These are phyloP conservation scores for Xestobium rufovillosum DNA, from an alignment of 2,888 invertebrate genomes.

Conservation along the genomic window DNA sequence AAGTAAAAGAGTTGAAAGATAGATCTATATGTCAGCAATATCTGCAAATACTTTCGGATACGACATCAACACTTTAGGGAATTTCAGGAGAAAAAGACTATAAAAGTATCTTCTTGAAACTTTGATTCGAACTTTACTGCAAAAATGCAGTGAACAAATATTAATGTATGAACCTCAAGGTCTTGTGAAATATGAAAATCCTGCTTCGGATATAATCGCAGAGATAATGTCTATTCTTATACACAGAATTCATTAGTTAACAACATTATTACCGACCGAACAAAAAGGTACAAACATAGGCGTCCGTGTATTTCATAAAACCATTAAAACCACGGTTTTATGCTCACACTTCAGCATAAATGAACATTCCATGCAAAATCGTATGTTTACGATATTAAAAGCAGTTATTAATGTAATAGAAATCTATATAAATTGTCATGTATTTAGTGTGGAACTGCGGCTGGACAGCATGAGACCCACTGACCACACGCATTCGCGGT, in stretches of 20 bases:
- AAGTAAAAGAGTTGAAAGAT: too few species aligned
- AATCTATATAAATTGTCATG: slow-evolving; percentile 31
- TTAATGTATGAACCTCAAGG: too few species aligned
- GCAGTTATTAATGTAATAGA: slow-evolving; percentile 32
- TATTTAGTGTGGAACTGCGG: slow-evolving; percentile 30
- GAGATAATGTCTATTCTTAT: too few species aligned
- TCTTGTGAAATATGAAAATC: too few species aligned
- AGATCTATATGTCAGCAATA: too few species aligned
- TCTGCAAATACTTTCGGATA: too few species aligned
- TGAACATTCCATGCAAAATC: slow-evolving; percentile 30
- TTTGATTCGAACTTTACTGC: too few species aligned
- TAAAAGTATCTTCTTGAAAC: too few species aligned
- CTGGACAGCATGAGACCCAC: slow-evolving; percentile 27
- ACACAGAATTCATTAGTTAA: slow-evolving; percentile 1
- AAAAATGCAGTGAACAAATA: too few species aligned
- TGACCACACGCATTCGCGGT: slow-evolving; percentile 28
- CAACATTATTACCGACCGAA: not conserved
- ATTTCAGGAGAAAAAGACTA: too few species aligned
- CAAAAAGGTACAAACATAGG: slow-evolving; percentile 27
- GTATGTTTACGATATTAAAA: slow-evolving; percentile 30
- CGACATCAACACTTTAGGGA: too few species aligned
- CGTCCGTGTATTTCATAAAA: slow-evolving; percentile 35
- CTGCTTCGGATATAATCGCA: too few species aligned
- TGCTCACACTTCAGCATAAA: slow-evolving; percentile 34
- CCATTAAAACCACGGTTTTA: slow-evolving; percentile 35